Conservation (phyloP, 2,113 vertebrate species). For the Chamaetylas fuelleborni region DNA sequence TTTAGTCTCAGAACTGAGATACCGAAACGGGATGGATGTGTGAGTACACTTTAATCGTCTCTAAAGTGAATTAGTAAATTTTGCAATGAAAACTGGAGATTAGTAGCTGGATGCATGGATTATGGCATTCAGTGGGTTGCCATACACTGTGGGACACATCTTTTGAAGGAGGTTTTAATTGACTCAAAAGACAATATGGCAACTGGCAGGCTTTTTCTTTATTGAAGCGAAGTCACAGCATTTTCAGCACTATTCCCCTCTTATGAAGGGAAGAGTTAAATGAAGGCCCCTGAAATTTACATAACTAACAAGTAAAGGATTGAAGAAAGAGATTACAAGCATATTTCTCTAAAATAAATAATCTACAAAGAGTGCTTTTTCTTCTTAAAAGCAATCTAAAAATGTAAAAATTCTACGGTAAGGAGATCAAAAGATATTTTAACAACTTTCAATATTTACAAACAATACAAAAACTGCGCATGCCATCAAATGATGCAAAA, state of each 20-base stretch:
- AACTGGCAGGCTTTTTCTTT: constrained; percentile 63
- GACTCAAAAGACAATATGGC: constrained; percentile 49
- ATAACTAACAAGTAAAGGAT: constrained; percentile 61
- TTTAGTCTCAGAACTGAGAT: not conserved
- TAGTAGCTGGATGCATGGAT: not conserved
- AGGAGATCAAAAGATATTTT: constrained; percentile 80
- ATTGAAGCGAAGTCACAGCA: constrained; percentile 70
- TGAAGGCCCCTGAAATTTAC: constrained; percentile 69
- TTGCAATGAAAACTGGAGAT: not conserved
- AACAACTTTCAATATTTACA: constrained; percentile 84
- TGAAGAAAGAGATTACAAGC: constrained; percentile 64
- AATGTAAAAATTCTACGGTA: constrained; percentile 80
- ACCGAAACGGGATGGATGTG: not conserved
- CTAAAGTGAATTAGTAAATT: not conserved
- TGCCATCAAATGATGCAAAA: constrained; percentile 73
- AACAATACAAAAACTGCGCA: constrained; percentile 83
- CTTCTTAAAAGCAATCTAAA: constrained; percentile 71
- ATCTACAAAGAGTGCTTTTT: constrained; percentile 78
- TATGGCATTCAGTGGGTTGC: constrained; percentile 11
- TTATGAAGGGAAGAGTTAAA: constrained; percentile 50
- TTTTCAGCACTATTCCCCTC: constrained; percentile 57
- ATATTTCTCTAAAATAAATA: constrained; percentile 88
- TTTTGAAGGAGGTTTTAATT: constrained; percentile 41
- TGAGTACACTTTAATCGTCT: not conserved
- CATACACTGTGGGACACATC: not conserved